A percentile compares a stretch with the other conserved stretches of the same genome.
These are phyloP conservation scores for Sympetrum striolatum DNA, from an alignment of 2,888 invertebrate genomes.

Conservation along the genomic window DNA sequence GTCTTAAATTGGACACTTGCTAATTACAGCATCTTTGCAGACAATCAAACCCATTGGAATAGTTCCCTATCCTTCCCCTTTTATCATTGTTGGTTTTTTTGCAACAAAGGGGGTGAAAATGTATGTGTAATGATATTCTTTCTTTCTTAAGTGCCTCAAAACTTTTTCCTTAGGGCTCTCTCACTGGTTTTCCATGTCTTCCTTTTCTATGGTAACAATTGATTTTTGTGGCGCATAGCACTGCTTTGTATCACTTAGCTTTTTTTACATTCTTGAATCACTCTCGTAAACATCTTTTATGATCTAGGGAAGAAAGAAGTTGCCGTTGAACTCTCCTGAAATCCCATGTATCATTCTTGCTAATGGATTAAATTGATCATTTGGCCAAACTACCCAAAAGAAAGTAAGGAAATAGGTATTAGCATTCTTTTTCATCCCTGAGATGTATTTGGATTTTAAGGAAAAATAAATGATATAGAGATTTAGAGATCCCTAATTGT, in stretches of 20 bases:
- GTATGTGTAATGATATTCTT: neutral
- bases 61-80: neutral
- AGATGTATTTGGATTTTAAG: neutral
- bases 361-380: neutral
- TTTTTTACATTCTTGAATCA: neutral
- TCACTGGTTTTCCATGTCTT: slow-evolving; percentile 15
- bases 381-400: neutral
- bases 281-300: neutral
- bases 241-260: neutral
- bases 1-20: neutral
- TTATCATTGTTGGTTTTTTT: neutral
- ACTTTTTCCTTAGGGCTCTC: neutral
- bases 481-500: neutral
- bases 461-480: neutral
- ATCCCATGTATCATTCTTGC: neutral
- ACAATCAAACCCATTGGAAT: neutral
- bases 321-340: neutral
- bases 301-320: neutral
- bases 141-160: slow-evolving; percentile 23
- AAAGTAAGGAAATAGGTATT: neutral
- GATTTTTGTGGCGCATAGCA: neutral
- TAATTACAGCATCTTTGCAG: neutral
- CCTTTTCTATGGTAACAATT: neutral
- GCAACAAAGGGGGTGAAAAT: neutral
- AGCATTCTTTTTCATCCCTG: neutral